phyloP scores from a whole-genome alignment of 2,113 vertebrate genomes.

The Cromileptes altivelis region DNA sequence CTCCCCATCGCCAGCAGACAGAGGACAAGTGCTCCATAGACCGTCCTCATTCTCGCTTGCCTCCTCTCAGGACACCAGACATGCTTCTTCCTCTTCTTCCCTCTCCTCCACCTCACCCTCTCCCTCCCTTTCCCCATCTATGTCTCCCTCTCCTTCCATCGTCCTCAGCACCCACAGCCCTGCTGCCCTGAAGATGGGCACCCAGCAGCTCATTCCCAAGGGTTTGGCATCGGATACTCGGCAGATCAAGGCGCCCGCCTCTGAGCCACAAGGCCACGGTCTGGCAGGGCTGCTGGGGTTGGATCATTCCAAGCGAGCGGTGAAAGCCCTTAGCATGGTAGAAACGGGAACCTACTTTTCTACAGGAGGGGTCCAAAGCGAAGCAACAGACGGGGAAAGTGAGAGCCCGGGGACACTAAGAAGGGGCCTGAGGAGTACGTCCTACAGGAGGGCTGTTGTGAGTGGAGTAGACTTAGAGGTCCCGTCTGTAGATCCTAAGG shows the following conservation, averaged over 20 bases:
- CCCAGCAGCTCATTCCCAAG: constrained; percentile 93
- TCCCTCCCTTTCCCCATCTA: constrained; percentile 66
- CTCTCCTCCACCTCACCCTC: constrained; percentile 70
- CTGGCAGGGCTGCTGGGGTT: constrained; percentile 73
- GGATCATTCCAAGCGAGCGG: constrained; percentile 80
- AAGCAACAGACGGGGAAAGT: constrained; percentile 78
- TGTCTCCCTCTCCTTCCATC: constrained; percentile 73
- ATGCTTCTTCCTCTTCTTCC: constrained; percentile 76
- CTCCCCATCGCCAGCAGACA: constrained; percentile 70
- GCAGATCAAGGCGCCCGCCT: constrained; percentile 66
- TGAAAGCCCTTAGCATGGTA: constrained; percentile 90
- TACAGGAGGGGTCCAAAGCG: constrained; percentile 66
- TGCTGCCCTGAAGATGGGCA: constrained; percentile 90
- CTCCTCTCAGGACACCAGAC: constrained; percentile 64
- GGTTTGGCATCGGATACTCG: constrained; percentile 86
- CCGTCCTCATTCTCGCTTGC: constrained; percentile 68
- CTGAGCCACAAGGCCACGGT: constrained; percentile 59
- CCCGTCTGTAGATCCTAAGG: constrained; percentile 76
- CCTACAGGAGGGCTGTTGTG: constrained; percentile 94
- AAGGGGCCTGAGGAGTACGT: constrained; percentile 92
- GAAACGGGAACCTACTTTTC: constrained; percentile 82
- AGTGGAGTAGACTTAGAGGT: constrained; percentile 89
- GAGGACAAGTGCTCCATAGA: constrained; percentile 45
- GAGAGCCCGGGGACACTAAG: constrained; percentile 85
- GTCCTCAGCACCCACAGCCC: constrained; percentile 92